Evolutionary conservation across 37 sponge, comb jelly and placozoan genomes (phyloP).

Genomic region (Amphimedon queenslandica): DNA sequence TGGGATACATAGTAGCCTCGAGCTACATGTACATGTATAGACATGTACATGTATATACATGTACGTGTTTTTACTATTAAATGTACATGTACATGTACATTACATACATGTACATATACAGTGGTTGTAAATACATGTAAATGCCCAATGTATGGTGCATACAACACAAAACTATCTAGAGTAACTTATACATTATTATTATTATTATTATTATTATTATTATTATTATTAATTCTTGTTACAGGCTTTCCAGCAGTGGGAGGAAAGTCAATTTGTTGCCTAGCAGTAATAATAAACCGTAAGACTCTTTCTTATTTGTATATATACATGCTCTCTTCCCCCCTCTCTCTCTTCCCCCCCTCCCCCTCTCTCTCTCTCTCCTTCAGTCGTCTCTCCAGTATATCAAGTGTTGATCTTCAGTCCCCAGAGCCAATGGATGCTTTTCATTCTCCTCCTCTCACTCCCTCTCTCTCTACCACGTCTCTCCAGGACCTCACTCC

Average conservation of each 20-base stretch:
- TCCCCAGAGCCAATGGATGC: slow-evolving; percentile 28
- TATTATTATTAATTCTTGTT: too few relatives aligned
- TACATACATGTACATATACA: background rate
- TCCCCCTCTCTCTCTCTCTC: background rate
- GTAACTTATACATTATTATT: too few relatives aligned
- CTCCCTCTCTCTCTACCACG: slow-evolving; percentile 25
- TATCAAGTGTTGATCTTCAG: slow-evolving; percentile 35
- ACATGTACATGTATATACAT: background rate
- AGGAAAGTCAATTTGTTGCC: too few relatives aligned
- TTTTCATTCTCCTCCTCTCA: slow-evolving; percentile 54
- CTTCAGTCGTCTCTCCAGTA: slow-evolving; percentile 40
- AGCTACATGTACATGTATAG: background rate
- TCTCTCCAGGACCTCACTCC: background rate
- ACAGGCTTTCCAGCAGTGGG: too few relatives aligned
- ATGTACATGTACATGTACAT: background rate
- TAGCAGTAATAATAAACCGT: too few relatives aligned
- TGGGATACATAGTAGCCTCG: background rate
- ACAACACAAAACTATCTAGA: too few relatives aligned
- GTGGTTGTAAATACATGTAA: background rate
- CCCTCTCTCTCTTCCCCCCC: slow-evolving; percentile 12
- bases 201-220: too few relatives aligned
- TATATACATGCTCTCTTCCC: background rate
- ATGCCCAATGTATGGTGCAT: too few relatives aligned
- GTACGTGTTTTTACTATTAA: background rate
- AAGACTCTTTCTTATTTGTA: too few relatives aligned